Evolutionary conservation across 1,140 invertebrate genomes (phyloP).

Genomic region (Drosophila murphyi): DNA sequence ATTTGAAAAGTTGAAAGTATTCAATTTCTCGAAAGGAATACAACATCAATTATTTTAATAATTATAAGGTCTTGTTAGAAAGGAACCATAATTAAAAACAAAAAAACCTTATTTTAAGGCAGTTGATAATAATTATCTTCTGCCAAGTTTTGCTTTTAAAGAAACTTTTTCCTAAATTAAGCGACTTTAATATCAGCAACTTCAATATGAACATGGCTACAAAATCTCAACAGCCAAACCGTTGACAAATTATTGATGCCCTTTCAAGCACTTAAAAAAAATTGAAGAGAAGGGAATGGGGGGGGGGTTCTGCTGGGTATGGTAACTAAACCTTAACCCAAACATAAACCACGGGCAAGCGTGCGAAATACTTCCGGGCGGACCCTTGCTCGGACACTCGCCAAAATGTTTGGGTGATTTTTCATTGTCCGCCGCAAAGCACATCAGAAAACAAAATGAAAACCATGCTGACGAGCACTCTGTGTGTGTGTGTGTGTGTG

Average conservation of each 20-base stretch:
- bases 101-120: no score
- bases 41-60: no score
- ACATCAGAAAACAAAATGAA: slow-evolving; percentile 71
- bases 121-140: no score
- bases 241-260: slow-evolving; percentile 21
- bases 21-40: no score
- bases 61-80: no score
- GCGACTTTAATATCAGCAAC: no score
- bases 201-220: not conserved
- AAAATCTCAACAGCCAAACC: not conserved
- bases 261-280: slow-evolving; percentile 13
- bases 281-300: not conserved
- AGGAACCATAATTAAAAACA: no score
- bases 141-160: no score
- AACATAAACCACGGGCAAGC: slow-evolving; percentile 45
- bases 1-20: no score
- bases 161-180: no score
- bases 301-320: no score
- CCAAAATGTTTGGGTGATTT: slow-evolving; percentile 71
- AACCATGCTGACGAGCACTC: slow-evolving; percentile 59
- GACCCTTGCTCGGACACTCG: slow-evolving; percentile 28
- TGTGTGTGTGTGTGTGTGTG: not conserved
- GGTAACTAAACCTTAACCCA: slow-evolving; percentile 1
- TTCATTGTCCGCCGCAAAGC: slow-evolving; percentile 76
- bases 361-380: slow-evolving; percentile 71